These are phyloP conservation scores for Leucozona laternaria DNA, from an alignment of 2,888 invertebrate species.

Conservation along the genomic window DNA sequence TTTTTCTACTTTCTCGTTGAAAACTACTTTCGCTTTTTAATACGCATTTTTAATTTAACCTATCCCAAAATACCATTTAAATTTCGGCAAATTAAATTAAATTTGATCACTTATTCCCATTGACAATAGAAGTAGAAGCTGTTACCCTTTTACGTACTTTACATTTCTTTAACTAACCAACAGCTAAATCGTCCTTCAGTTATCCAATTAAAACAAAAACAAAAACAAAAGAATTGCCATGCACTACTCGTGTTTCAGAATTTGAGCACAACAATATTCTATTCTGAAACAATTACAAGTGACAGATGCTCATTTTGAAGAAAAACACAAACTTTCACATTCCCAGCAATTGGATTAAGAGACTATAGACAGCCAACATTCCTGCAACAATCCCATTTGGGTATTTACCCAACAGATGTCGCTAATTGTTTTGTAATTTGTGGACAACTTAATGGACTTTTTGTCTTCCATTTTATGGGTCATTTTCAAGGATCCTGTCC, in stretches of 20 bases:
- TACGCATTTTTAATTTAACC: background rate
- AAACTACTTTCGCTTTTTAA: no score
- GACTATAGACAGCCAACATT: constrained; percentile 8
- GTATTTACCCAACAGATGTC: constrained; percentile 65
- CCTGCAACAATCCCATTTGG: constrained; percentile 32
- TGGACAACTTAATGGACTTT: constrained; percentile 69
- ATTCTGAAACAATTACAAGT: constrained; percentile 50
- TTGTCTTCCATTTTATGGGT: constrained; percentile 66
- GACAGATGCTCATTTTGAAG: constrained; percentile 50
- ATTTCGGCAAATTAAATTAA: constrained; percentile 23
- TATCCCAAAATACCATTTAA: background rate
- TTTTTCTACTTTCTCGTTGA: background rate
- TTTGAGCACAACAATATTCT: constrained; percentile 1
- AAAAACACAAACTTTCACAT: constrained; percentile 4
- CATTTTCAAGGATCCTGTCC: constrained; percentile 54
- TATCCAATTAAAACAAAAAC: background rate
- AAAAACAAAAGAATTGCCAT: background rate
- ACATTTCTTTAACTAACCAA: background rate
- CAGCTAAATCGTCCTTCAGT: background rate
- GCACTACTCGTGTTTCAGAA: background rate
- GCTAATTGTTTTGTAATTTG: constrained; percentile 73
- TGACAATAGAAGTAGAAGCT: background rate
- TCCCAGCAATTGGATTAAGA: constrained; percentile 5
- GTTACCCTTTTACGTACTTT: background rate
- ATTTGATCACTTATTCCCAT: constrained; percentile 20